Conservation (phyloP, 2,888 invertebrate species). For the Odontocerum albicorne region DNA sequence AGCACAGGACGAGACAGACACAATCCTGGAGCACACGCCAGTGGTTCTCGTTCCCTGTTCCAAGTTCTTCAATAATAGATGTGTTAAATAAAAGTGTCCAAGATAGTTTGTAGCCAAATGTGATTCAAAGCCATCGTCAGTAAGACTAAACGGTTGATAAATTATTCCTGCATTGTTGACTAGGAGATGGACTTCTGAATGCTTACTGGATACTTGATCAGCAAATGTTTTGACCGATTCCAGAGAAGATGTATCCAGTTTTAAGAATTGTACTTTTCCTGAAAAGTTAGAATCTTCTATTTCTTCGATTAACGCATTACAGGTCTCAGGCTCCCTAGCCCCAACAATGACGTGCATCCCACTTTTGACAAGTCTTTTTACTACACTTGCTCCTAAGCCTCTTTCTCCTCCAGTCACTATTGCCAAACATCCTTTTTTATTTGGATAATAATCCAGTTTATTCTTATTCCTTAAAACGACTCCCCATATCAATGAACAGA, state of each 20-base stretch:
- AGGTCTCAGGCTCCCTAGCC: conserved; percentile 67
- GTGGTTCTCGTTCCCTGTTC: conserved; percentile 60
- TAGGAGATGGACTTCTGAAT: conserved; percentile 68
- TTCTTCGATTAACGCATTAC: conserved; percentile 39
- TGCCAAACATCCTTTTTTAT: conserved; percentile 68
- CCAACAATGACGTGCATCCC: conserved; percentile 75
- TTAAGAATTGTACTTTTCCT: conserved; percentile 65
- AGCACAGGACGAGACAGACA: conserved; percentile 86
- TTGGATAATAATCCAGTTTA: conserved; percentile 61
- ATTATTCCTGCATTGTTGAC: conserved; percentile 92
- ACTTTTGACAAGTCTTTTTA: conserved; percentile 72
- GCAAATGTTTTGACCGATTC: conserved; percentile 78
- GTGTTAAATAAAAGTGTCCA: conserved; percentile 81
- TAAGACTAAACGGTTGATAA: conserved; percentile 77
- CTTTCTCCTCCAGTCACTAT: conserved; percentile 86
- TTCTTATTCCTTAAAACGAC: conserved; percentile 49
- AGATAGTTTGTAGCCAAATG: conserved; percentile 88
- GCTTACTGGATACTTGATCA: conserved; percentile 61
- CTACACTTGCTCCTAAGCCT: conserved; percentile 79
- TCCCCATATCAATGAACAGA: background rate
- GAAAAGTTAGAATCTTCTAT: conserved; percentile 49
- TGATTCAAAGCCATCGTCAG: conserved; percentile 81
- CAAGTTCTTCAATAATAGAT: conserved; percentile 75
- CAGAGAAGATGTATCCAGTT: conserved; percentile 75
- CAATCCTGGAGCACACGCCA: conserved; percentile 66